phyloP scores from a whole-genome alignment of 2,113 vertebrate genomes.

The Syngnathus typhle region DNA sequence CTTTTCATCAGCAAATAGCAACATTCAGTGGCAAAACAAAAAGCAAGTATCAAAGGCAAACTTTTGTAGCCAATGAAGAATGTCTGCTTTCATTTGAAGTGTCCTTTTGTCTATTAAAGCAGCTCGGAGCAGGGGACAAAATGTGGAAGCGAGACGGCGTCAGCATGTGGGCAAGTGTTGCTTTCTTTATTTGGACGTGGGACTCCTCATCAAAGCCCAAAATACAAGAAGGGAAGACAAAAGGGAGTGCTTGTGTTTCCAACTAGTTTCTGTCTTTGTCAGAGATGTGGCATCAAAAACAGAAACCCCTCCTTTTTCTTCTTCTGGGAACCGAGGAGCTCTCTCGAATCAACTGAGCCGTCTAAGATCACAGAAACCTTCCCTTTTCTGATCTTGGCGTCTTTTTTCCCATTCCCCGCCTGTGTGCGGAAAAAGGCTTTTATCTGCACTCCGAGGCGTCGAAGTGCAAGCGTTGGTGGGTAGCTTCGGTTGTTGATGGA shows the following conservation, averaged over 20 bases:
- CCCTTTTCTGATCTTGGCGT: conserved; percentile 19
- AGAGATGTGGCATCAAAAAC: conserved; percentile 29
- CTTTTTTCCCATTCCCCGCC: conserved; percentile 1
- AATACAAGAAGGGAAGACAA: conserved; percentile 19
- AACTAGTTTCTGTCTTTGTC: conserved; percentile 30
- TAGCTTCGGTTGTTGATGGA: neutral
- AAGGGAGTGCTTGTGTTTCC: conserved; percentile 6
- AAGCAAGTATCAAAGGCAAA: neutral
- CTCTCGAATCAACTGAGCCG: conserved; percentile 36
- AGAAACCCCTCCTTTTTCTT: conserved; percentile 18
- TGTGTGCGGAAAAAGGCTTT: conserved; percentile 36
- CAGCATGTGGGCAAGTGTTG: conserved; percentile 1
- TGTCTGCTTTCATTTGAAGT: neutral
- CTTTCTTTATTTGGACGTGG: neutral
- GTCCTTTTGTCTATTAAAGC: neutral
- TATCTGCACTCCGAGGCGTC: conserved; percentile 38
- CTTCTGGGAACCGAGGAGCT: conserved; percentile 28
- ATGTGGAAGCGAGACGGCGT: neutral
- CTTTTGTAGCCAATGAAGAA: neutral
- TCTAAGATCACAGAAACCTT: conserved; percentile 38
- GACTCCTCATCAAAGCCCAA: conserved; percentile 23
- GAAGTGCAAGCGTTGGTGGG: conserved; percentile 30
- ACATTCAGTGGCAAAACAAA: neutral
- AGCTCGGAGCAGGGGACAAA: neutral
- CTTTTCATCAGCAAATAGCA: no score